These are phyloP conservation scores for Bombus sylvicola DNA, from an alignment of 1,140 invertebrate species.

Conservation along the genomic window DNA sequence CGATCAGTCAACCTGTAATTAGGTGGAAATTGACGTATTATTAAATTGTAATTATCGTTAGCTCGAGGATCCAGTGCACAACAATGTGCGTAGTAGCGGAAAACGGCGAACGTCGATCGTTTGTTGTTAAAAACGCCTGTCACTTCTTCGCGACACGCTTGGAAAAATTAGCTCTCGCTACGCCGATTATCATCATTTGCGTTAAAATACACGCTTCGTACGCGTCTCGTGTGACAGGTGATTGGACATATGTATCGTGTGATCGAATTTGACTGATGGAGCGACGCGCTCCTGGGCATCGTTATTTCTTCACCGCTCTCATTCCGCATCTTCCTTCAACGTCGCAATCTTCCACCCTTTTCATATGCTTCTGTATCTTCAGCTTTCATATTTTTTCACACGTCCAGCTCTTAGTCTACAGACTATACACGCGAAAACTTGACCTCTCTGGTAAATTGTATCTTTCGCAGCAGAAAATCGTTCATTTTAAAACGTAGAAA, in stretches of 20 bases:
- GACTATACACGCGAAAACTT: no score
- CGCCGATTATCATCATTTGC: neutral
- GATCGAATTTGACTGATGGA: conserved; percentile 2
- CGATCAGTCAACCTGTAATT: conserved; percentile 17
- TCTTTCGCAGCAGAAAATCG: no score
- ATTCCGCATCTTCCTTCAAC: neutral
- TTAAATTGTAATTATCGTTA: conserved; percentile 19
- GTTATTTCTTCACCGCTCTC: neutral
- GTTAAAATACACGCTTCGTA: neutral
- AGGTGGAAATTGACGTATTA: conserved; percentile 29
- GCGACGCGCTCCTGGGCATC: neutral
- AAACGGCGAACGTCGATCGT: neutral
- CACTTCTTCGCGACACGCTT: neutral
- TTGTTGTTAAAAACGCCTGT: neutral
- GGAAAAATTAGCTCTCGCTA: neutral
- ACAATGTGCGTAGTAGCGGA: conserved; percentile 15
- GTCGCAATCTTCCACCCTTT: neutral
- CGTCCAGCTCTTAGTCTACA: no score
- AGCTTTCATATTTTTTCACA: neutral
- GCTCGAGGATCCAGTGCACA: neutral
- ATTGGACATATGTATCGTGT: neutral
- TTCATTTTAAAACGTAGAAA: no score
- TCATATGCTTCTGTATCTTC: no score
- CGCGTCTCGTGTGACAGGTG: neutral
- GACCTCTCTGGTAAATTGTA: no score